Conservation (phyloP, 2,888 invertebrate genomes). For the Hedya salicella region DNA sequence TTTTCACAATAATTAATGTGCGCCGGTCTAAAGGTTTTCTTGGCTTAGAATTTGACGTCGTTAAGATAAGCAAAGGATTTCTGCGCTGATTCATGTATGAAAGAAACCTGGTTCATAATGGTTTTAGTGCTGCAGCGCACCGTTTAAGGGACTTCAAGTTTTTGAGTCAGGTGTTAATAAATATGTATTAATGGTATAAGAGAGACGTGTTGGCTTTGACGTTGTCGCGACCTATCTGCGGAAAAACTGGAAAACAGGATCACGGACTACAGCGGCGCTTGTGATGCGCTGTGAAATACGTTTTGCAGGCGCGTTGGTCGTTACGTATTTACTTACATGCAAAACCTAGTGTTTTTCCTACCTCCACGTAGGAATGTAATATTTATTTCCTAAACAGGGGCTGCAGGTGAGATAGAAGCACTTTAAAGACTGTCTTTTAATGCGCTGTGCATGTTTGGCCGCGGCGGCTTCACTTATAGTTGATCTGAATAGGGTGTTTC, state of each 20-base stretch:
- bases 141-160: slow-evolving; percentile 34
- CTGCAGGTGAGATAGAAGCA: slow-evolving; percentile 1
- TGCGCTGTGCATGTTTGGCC: neutral
- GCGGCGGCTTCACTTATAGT: slow-evolving; percentile 16
- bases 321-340: slow-evolving; percentile 9
- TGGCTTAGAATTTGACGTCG: slow-evolving; percentile 50
- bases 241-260: slow-evolving; percentile 65
- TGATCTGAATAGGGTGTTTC: slow-evolving; percentile 27
- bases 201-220: slow-evolving; percentile 50
- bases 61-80: slow-evolving; percentile 54
- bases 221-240: slow-evolving; percentile 49
- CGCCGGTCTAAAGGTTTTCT: slow-evolving; percentile 56
- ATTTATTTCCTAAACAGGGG: slow-evolving; percentile 10
- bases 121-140: slow-evolving; percentile 28
- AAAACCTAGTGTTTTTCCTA: slow-evolving; percentile 17
- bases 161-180: slow-evolving; percentile 37
- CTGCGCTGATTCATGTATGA: slow-evolving; percentile 49
- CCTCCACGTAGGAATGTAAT: slow-evolving; percentile 2
- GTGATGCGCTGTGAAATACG: slow-evolving; percentile 3
- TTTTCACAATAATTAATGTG: slow-evolving; percentile 60
- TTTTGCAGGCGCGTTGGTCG: neutral
- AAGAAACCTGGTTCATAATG: slow-evolving; percentile 39
- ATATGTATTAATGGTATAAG: slow-evolving; percentile 48
- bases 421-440: slow-evolving; percentile 2
- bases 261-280: slow-evolving; percentile 51